These are phyloP conservation scores for Drosophila nigricruria DNA, from an alignment of 2,888 invertebrate genomes.

Conservation along the genomic window DNA sequence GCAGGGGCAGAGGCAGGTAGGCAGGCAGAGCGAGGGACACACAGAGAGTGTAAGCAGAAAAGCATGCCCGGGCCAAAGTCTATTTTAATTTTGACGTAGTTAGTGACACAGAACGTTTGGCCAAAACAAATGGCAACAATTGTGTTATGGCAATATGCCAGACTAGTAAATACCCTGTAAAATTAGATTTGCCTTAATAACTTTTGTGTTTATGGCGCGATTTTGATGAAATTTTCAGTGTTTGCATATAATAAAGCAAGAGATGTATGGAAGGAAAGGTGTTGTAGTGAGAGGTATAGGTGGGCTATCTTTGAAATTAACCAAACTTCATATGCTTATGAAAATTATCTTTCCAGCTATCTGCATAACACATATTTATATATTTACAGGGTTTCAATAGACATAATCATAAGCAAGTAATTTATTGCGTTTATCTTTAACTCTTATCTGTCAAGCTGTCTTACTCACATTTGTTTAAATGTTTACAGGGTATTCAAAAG, in stretches of 20 bases:
- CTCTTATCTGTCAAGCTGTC: background rate
- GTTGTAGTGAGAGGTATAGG: background rate
- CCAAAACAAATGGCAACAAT: conserved; percentile 44
- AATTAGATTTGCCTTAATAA: background rate
- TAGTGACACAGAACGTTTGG: conserved; percentile 67
- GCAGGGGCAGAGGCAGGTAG: background rate
- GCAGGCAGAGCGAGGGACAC: background rate
- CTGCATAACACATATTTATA: too few relatives aligned
- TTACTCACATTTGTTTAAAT: background rate
- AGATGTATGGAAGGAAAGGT: background rate
- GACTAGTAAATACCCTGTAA: conserved; percentile 6
- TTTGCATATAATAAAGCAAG: background rate
- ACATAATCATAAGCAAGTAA: background rate
- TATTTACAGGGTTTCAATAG: background rate
- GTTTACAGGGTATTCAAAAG: conserved; percentile 3
- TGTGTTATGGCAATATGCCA: background rate
- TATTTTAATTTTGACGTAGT: conserved; percentile 75
- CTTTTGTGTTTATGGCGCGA: background rate
- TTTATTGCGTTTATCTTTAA: background rate
- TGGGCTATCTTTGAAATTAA: too few relatives aligned
- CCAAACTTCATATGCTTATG: too few relatives aligned
- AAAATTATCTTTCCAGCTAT: too few relatives aligned
- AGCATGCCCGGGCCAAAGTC: conserved; percentile 58
- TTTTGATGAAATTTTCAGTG: background rate
- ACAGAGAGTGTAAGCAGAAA: conserved; percentile 8